phyloP scores from a whole-genome alignment of 2,888 invertebrate genomes.

The Ypsolopha sequella region DNA sequence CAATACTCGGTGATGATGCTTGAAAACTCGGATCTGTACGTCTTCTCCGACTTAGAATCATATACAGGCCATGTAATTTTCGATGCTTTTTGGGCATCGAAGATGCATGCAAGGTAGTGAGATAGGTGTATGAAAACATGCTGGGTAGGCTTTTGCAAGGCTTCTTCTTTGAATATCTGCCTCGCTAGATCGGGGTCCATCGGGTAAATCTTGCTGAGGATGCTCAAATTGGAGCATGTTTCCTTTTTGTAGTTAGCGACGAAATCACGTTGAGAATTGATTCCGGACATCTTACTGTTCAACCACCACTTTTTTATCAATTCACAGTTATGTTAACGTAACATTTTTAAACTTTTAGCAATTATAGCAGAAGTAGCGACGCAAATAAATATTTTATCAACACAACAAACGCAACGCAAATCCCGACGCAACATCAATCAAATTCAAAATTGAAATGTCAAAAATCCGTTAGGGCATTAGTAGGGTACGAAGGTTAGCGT shows the following conservation, averaged over 20 bases:
- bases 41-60: constrained; percentile 47
- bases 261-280: constrained; percentile 32
- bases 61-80: constrained; percentile 53
- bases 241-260: constrained; percentile 40
- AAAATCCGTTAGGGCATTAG: constrained; percentile 15
- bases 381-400: not conserved
- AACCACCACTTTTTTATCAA: not conserved
- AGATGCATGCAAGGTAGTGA: constrained; percentile 47
- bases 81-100: constrained; percentile 31
- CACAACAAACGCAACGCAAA: not conserved
- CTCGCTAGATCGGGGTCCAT: constrained; percentile 34
- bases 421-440: not conserved
- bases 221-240: constrained; percentile 33
- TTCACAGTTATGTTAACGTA: not conserved
- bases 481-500: too few relatives aligned
- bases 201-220: constrained; percentile 37
- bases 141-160: constrained; percentile 57
- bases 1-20: constrained; percentile 42
- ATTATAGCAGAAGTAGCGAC: not conserved
- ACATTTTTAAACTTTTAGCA: not conserved
- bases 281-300: constrained; percentile 21
- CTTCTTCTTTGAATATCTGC: constrained; percentile 41
- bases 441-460: constrained; percentile 11
- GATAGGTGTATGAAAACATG: constrained; percentile 47
- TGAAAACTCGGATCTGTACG: constrained; percentile 44